These are phyloP conservation scores for Pediacus dermestoides DNA, from an alignment of 2,888 invertebrate species.

Conservation along the genomic window DNA sequence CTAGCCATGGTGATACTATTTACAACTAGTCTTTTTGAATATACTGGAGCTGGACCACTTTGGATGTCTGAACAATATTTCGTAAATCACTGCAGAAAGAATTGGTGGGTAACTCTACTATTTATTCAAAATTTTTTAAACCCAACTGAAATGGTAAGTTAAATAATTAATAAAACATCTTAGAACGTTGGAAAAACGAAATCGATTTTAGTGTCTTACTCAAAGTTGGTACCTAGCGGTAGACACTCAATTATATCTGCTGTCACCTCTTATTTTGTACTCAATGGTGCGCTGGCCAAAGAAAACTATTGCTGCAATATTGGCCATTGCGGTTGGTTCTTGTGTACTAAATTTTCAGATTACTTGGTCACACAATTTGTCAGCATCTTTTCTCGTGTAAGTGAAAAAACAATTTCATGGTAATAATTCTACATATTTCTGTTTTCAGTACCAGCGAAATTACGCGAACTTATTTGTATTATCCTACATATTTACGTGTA, in stretches of 20 bases:
- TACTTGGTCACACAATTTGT: conserved; percentile 26
- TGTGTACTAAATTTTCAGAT: conserved; percentile 8
- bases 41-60: conserved; percentile 23
- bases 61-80: conserved; percentile 10
- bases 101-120: conserved; percentile 54
- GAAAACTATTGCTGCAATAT: conserved; percentile 7
- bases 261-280: conserved; percentile 13
- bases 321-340: conserved; percentile 1
- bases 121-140: conserved; percentile 54
- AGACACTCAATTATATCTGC: conserved; percentile 54
- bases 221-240: conserved; percentile 57
- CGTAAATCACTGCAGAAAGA: conserved; percentile 42
- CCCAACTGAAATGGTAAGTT: conserved; percentile 16
- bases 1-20: conserved; percentile 42
- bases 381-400: conserved; percentile 4
- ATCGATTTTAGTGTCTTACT: conserved; percentile 44
- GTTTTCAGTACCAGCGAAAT: too few relatives aligned
- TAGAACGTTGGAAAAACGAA: too few relatives aligned
- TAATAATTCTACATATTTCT: conserved; percentile 2
- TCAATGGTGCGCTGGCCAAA: conserved; percentile 12
- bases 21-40: conserved; percentile 26
- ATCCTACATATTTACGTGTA: conserved; percentile 3
- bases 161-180: conserved; percentile 7
- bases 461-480: too few relatives aligned
- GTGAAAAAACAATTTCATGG: neutral